Base-by-base conservation (phyloP, 2,113 vertebrate genomes). In the Cyphotilapia sp. region DNA sequence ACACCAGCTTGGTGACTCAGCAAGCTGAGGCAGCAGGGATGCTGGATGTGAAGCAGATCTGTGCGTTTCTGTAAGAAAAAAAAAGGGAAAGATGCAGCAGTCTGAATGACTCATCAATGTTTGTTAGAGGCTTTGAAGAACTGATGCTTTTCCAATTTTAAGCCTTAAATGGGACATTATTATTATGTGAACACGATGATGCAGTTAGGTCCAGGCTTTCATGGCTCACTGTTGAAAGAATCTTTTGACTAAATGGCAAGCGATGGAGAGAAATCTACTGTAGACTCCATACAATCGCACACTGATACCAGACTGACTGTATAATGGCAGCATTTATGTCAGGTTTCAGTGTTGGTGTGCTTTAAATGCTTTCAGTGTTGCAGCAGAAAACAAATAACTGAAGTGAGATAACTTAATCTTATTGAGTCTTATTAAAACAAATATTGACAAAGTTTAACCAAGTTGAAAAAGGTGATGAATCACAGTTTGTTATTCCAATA, bases 1-100 rank as follows among this genome's bases (percentile, higher is more conserved):
- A 86, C 86, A 74, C 53, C 81, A 81, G 89, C 81, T 61, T 5
- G 57, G 76, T 96, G 95, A 96, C 89, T 96, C 95, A 93, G 88
- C 90, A 57, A 63, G 45, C 54, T 9, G 17, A 42, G 89, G 89
- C 93, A 74, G 91, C 88, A 5, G 92, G 92, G 59, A 54, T 42
- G 59, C 87, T 91, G 87, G 86, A 85, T 88, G 86, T 59, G 87
- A 74, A 33, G 78, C 83, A 56, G 12, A 86, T 87, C 66, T 78
- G 45, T 87, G 81, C 29, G 56, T 83, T 80, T 82, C 24, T 82
- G 84, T 12, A 76, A 40, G 19, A 35, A 13, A 31, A 49, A 47
- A 54, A 31, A 76, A 13, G 22, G 19, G 40, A 45, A 29, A 45
- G 81, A 69, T 9, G 9, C 92, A 90, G 86, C 87, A 92, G 91